Base-by-base conservation (phyloP, 1,140 invertebrate genomes). In the Lithobius niger region DNA sequence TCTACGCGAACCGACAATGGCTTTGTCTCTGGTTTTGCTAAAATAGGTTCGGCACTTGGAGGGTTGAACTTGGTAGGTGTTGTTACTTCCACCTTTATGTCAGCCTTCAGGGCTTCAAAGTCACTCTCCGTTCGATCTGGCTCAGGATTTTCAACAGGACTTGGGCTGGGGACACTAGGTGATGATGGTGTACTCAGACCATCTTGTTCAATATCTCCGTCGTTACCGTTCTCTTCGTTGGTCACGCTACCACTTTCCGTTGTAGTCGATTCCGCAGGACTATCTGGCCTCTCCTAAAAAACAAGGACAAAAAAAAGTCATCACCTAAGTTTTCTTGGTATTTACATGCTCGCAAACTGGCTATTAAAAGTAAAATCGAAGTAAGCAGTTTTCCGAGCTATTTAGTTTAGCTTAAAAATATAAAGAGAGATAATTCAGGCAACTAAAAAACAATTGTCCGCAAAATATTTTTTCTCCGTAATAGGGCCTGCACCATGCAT, bases 231-330 rank as follows among this genome's bases (percentile, higher is more conserved):
- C 42, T 69, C 68, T 57, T 70, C 69, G 57, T 67, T 65, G 52
- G 65, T 67, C 21, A 65, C 59, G 60, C 67, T 71, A 54, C 67
- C 66, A 54, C 66, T 70, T 57, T 72, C 71, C 6, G 67, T 65
- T 25, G 36, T 58, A 6, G 63, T 57, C 10, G 68, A 70, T 40
- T 71, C 71, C 1, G 65, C 65, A 25, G 61, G 64, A 54, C 61
- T 62, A 44, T 69, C 67, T 0, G 66, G 62, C 1, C 62, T 59
- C 18, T 60, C 64, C 61, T 68, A 52, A 3, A 59, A 59, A 16
- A 6, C 6, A 36, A 36, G n/a, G 31, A 36, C 6, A 36, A 36
- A 45, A 21, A 45, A n/a, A n/a, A n/a, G n/a, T n/a, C n/a, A n/a
- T n/a, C n/a, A n/a, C n/a, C n/a, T n/a, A n/a, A n/a, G n/a, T n/a